Evolutionary conservation across 2,888 invertebrate genomes (phyloP).

Genomic region (Salpingus planirostris): DNA sequence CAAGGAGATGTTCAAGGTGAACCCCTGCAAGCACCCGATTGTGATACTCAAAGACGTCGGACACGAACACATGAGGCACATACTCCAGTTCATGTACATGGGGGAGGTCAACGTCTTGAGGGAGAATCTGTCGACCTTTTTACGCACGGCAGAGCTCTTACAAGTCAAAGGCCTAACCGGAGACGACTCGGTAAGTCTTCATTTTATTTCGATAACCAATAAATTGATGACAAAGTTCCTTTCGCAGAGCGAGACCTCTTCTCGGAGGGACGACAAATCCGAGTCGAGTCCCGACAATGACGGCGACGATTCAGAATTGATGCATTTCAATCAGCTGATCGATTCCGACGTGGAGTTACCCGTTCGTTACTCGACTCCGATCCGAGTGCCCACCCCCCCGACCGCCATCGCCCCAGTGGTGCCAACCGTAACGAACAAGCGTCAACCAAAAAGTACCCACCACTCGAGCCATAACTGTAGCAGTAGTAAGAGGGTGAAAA

Average conservation of each 20-base stretch:
- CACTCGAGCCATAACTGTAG: too few relatives aligned
- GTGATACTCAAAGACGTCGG: conserved; percentile 64
- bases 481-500: too few relatives aligned
- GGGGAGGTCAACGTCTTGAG: conserved; percentile 64
- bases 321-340: conserved; percentile 30
- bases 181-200: conserved; percentile 37
- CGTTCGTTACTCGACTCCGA: conserved; percentile 12
- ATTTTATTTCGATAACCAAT: conserved; percentile 2
- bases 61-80: conserved; percentile 58
- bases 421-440: conserved; percentile 17
- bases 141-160: conserved; percentile 60
- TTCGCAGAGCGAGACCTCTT: conserved; percentile 35
- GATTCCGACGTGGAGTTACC: conserved; percentile 30
- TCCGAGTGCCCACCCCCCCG: conserved; percentile 8
- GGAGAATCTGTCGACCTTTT: conserved; percentile 59
- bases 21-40: conserved; percentile 65
- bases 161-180: conserved; percentile 62
- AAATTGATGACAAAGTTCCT: neutral
- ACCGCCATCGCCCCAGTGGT: conserved; percentile 2
- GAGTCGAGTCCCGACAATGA: conserved; percentile 30
- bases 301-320: conserved; percentile 28
- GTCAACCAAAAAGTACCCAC: conserved; percentile 20
- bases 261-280: conserved; percentile 35
- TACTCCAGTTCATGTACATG: conserved; percentile 65
- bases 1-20: conserved; percentile 64